These are phyloP conservation scores for Oscheius sp. DNA, from an alignment of 1,140 invertebrate species.

Conservation along the genomic window DNA sequence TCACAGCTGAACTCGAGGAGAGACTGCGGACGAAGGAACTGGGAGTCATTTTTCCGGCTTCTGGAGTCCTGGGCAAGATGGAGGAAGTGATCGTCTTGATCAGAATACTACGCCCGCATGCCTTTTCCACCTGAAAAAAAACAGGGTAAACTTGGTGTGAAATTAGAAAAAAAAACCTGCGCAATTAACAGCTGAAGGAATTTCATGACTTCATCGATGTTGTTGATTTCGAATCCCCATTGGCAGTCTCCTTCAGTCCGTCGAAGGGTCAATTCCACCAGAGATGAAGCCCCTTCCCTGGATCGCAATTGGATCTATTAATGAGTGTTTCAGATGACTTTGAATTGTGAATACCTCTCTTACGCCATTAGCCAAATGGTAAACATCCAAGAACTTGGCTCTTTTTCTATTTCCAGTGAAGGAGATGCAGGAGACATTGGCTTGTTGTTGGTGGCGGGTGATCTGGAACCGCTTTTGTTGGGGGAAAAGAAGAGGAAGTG, in stretches of 20 bases:
- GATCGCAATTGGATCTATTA: neutral
- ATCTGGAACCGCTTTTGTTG: neutral
- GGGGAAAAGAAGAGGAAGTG: neutral
- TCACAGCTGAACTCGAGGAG: neutral
- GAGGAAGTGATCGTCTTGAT: neutral
- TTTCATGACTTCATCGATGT: neutral
- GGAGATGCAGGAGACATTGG: neutral
- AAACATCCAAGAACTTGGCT: slow-evolving; percentile 1
- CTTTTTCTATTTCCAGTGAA: neutral
- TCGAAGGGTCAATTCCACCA: neutral
- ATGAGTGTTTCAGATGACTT: too few species aligned
- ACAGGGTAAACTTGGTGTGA: too few species aligned
- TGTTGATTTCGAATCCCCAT: neutral
- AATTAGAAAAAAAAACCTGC: too few species aligned
- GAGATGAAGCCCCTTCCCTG: neutral
- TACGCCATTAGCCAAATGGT: neutral
- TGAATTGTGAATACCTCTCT: neutral
- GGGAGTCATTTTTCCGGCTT: too few species aligned
- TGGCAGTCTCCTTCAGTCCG: neutral
- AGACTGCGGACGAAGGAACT: neutral
- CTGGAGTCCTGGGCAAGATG: too few species aligned
- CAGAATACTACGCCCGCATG: neutral
- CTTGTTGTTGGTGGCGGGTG: neutral
- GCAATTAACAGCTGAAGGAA: neutral
- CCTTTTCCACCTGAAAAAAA: neutral